Evolutionary conservation across 1,140 invertebrate genomes (phyloP).

Genomic region (Drosophila seguyi): DNA sequence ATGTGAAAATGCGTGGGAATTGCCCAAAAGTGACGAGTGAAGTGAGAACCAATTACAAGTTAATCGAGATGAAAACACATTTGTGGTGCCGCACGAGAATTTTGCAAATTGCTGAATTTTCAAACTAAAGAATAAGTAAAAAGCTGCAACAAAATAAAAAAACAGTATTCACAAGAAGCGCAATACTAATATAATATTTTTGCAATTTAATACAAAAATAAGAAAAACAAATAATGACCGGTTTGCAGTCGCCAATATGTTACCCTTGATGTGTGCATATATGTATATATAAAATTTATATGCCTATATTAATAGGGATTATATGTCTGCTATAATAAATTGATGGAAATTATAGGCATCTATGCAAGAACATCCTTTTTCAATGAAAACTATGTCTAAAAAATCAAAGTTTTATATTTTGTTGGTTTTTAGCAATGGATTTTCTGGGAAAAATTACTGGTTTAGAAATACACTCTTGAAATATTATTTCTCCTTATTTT

Average conservation of each 20-base stretch:
- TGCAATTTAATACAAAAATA: constrained; percentile 48
- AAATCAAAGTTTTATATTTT: neutral
- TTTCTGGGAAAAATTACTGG: neutral
- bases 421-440: no score
- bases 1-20: constrained; percentile 6
- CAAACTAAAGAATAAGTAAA: neutral
- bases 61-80: constrained; percentile 42
- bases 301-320: neutral
- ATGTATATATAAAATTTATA: neutral
- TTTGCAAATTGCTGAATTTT: neutral
- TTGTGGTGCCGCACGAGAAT: neutral
- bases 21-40: constrained; percentile 1
- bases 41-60: constrained; percentile 37
- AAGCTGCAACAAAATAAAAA: neutral
- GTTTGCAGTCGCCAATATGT: neutral
- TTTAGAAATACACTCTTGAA: neutral
- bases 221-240: constrained; percentile 12
- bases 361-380: neutral
- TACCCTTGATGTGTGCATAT: neutral
- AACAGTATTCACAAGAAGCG: neutral
- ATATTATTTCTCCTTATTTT: no score
- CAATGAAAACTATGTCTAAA: neutral
- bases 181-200: constrained; percentile 39
- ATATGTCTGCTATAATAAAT: neutral
- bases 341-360: neutral